These are phyloP conservation scores for Harpalus rubripes DNA, from an alignment of 2,888 invertebrate species.

Conservation along the genomic window DNA sequence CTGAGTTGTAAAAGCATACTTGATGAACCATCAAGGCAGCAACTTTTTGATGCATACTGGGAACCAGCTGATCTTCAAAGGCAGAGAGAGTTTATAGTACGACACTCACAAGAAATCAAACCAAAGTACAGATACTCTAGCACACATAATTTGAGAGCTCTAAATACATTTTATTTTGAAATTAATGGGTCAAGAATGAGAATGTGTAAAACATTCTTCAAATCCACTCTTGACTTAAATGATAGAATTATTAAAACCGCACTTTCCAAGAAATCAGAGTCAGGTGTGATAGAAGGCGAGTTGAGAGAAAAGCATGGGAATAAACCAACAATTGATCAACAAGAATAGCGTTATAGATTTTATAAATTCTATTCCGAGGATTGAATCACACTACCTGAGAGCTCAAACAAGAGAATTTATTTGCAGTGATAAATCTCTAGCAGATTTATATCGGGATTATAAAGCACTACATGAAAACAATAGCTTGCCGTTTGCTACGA, in stretches of 20 bases:
- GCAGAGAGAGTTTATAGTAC: conserved; percentile 59
- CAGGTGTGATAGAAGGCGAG: conserved; percentile 58
- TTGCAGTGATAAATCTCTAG: conserved; percentile 22
- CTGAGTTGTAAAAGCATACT: too few species aligned
- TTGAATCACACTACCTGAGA: conserved; percentile 69
- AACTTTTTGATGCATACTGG: neutral
- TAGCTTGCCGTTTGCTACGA: conserved; percentile 9
- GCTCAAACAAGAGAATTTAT: conserved; percentile 42
- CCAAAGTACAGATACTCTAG: conserved; percentile 69
- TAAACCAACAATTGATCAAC: conserved; percentile 68
- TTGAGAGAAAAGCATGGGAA: conserved; percentile 69
- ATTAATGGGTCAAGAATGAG: conserved; percentile 61
- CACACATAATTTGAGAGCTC: conserved; percentile 67
- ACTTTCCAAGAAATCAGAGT: conserved; percentile 64
- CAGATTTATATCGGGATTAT: conserved; percentile 26
- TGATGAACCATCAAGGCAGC: neutral
- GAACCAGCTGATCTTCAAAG: neutral
- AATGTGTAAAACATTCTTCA: conserved; percentile 68
- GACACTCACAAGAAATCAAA: conserved; percentile 62
- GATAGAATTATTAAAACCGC: conserved; percentile 69
- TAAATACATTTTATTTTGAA: conserved; percentile 69
- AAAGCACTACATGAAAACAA: neutral
- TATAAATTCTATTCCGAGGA: conserved; percentile 69
- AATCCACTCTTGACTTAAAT: conserved; percentile 59
- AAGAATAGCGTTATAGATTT: conserved; percentile 68